phyloP scores from a whole-genome alignment of 2,888 invertebrate genomes.

The Papilio elwesi region DNA sequence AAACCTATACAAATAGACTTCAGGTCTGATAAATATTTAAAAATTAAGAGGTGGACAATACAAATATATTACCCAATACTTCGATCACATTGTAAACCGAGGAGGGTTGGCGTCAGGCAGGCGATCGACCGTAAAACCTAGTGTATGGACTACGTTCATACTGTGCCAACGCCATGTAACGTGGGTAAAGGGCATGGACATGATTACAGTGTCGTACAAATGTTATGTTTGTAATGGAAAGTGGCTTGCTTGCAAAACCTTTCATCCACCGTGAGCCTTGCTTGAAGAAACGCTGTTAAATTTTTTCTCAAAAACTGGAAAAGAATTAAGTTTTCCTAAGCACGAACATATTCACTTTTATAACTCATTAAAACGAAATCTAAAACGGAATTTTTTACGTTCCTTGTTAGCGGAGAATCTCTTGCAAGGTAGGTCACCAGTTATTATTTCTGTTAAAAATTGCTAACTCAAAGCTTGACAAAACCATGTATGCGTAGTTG shows the following conservation, averaged over 20 bases:
- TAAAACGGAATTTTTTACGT: constrained; percentile 25
- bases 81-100: too few species aligned
- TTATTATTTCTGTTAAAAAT: constrained; percentile 21
- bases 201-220: too few species aligned
- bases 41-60: too few species aligned
- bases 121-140: too few species aligned
- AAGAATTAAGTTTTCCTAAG: constrained; percentile 23
- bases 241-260: neutral
- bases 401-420: constrained; percentile 24
- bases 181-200: too few species aligned
- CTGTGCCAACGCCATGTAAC: too few species aligned
- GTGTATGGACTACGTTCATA: too few species aligned
- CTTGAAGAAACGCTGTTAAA: neutral
- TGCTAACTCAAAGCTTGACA: neutral
- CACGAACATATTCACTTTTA: constrained; percentile 16
- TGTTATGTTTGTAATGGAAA: neutral
- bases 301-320: constrained; percentile 14
- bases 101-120: too few species aligned
- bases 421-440: neutral
- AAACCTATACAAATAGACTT: too few species aligned
- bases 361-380: constrained; percentile 25
- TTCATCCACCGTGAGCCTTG: neutral
- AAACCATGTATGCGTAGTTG: too few species aligned
- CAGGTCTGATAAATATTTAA: too few species aligned
- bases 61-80: too few species aligned